Base-by-base conservation (phyloP, 2,113 vertebrate genomes). In the Chaetorhynchus papuensis region DNA sequence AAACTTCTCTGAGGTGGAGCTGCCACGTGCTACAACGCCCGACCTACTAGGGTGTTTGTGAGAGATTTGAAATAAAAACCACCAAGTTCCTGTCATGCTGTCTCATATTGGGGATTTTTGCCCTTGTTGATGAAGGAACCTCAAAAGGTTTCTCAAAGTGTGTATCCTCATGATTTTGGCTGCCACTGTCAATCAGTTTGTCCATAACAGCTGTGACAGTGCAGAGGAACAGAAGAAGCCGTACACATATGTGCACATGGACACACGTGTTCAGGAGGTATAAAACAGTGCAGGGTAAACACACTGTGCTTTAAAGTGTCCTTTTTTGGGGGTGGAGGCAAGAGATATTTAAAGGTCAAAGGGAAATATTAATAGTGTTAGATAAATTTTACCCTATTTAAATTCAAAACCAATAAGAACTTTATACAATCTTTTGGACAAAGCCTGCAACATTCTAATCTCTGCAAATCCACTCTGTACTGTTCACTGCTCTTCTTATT, bases 391-490 rank as follows among this genome's bases (percentile, higher is more conserved):
- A 94, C 69, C 63, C 93, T 96, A 89, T 95, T 98, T 97, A 96
- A 96, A 98, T 97, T 97, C 97, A 96, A 96, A 92, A 81, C 85
- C 88, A 97, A 91, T 97, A 91, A 94, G 87, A 97, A 98, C 94
- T 97, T 97, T 64, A 88, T 93, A 77, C 89, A 96, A 26, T 97
- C 94, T 97, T 98, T 96, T 96, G 96, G 96, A 97, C 92, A 97
- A 97, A 97, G 96, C 94, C 94, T 89, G 94, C 94, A 92, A 93
- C 15, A 22, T 96, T 97, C 95, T 98, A 97, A 98, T 98, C 97
- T 98, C 95, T 97, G 93, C 88, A 98, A 97, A 98, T 97, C 96
- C 97, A 97, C 96, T 97, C 94, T 84, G 83, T 95, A 93, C 96
- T 96, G 71, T 96, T 97, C 94, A 76, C 64, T 54, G 79, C 94